Base-by-base conservation (phyloP, 2,888 invertebrate species). In the Lithophane leautieri region DNA sequence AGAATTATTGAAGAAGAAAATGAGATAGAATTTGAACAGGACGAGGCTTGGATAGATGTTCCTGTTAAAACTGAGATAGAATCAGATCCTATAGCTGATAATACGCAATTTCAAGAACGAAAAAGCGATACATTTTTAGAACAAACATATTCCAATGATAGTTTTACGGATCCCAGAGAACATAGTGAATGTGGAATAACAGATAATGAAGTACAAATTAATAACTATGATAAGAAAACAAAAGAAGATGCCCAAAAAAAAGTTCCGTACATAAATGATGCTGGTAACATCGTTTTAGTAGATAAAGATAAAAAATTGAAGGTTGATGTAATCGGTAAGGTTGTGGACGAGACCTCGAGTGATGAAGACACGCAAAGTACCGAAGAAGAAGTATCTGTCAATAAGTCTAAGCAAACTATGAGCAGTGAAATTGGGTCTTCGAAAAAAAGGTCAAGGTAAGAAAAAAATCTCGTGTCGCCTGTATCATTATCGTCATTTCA, bases 71-170 rank as follows among this genome's bases (percentile, higher is more conserved):
- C 54, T 2, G 82, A 77, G 4, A 3, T 50, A 7, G 76, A 77
- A 76, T n/a, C n/a, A 4, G 76, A 77, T 14, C 76, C 76, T 0
- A 82, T 77, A 42, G 82, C 76, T 7, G 82, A 77, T 1, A 22
- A 28, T 3, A 25, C 25, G 16, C 47, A 0, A 25, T 28, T 76
- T 40, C n/a, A 76, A 58, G 50, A 76, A 44, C 25, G 1, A 52
- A 42, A 54, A 11, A 12, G 7, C 19, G 47, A 79, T 56, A n/a
- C 12, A 40, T 47, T 6, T 40, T 16, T 22, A 47, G 70, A 40
- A 40, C 16, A 12, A 56, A 56, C 52, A 25, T 22, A 56, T 40
- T 52, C 44, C 1, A 44, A 47, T 28, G 44, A 47, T 8, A 78
- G 2, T 68, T n/a, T 28, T 0, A 47, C 19, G 2, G 2, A n/a